phyloP scores from a whole-genome alignment of 2,888 invertebrate species.

The Scrobipalpa atriplicella region DNA sequence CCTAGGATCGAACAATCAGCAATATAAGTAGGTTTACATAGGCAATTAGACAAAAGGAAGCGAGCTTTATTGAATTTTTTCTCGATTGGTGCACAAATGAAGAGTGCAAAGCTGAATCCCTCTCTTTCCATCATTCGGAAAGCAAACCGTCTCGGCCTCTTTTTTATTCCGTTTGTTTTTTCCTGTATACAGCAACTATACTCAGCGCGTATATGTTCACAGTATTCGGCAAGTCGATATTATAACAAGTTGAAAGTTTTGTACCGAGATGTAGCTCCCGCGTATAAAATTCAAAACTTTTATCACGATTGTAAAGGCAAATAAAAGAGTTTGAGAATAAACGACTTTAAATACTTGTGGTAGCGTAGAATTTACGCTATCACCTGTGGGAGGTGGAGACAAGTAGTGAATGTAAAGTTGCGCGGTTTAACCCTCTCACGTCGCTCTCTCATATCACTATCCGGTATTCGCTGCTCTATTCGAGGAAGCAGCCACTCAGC shows the following conservation, averaged over 20 bases:
- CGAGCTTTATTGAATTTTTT: conserved; percentile 80
- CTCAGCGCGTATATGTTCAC: conserved; percentile 12
- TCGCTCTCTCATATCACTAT: conserved; percentile 44
- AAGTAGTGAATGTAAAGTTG: conserved; percentile 65
- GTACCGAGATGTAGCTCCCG: conserved; percentile 45
- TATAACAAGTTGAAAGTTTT: conserved; percentile 40
- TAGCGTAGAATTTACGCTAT: conserved; percentile 53
- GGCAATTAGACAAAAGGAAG: conserved; percentile 79
- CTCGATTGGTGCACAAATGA: conserved; percentile 77
- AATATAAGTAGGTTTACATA: conserved; percentile 69
- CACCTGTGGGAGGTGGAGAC: conserved; percentile 54
- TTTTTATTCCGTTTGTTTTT: conserved; percentile 66
- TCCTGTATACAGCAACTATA: conserved; percentile 30
- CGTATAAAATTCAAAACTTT: conserved; percentile 60
- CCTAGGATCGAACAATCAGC: conserved; percentile 59
- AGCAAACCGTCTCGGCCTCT: conserved; percentile 54
- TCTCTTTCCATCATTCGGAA: conserved; percentile 67
- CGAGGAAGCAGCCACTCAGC: conserved; percentile 42
- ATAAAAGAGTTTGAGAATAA: conserved; percentile 38
- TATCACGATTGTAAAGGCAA: conserved; percentile 33
- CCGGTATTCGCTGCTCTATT: conserved; percentile 46
- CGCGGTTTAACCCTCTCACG: conserved; percentile 67
- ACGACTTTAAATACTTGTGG: conserved; percentile 44
- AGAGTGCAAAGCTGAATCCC: conserved; percentile 68
- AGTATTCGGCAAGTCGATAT: conserved; percentile 1